Base-by-base conservation (phyloP, 2,888 invertebrate genomes). In the Antitype chi region DNA sequence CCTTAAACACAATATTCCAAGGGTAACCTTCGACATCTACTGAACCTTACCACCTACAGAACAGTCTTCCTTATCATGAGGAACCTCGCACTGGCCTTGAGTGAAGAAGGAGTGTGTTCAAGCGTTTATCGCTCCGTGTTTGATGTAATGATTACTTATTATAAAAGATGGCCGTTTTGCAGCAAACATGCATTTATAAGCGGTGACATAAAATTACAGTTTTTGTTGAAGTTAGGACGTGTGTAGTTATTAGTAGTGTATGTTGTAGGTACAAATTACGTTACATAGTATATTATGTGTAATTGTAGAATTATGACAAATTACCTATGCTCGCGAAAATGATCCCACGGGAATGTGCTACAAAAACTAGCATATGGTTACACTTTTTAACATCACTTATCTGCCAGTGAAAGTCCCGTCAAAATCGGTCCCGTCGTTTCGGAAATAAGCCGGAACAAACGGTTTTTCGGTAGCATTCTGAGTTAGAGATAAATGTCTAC, bases 81-180 rank as follows among this genome's bases (percentile, higher is more conserved):
- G 70, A 76, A 69, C 76, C 76, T 86, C 78, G 80, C 78, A 68
- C 64, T 49, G 81, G 80, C 92, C 91, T 92, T 91, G 88, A 72
- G 66, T 89, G 86, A 74, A 74, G 78, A 84, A 87, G 78, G 82
- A 83, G 89, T 91, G 85, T 91, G 79, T 88, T 87, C 84, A 88
- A 86, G 62, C 85, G 86, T 89, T 92, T 92, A 93, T 91, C 92
- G 79, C 86, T 53, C 66, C 7, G 62, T 91, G 85, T 93, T 92
- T 93, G 88, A 89, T 87, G 70, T 90, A 90, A 91, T 90, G 80
- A 91, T 91, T 89, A 89, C 81, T 83, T 88, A 90, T 92, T 91
- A 90, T 74, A 55, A 74, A 76, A 89, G 81, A 87, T 86, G 84
- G 82, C 74, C 70, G 81, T 70, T 62, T 69, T 77, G 72, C 59